Percentiles rank a stretch among this genome's conserved stretches.
Evolutionary conservation across 2,888 invertebrate genomes (phyloP).

Genomic region (Thecocarcelia acutangulata): DNA sequence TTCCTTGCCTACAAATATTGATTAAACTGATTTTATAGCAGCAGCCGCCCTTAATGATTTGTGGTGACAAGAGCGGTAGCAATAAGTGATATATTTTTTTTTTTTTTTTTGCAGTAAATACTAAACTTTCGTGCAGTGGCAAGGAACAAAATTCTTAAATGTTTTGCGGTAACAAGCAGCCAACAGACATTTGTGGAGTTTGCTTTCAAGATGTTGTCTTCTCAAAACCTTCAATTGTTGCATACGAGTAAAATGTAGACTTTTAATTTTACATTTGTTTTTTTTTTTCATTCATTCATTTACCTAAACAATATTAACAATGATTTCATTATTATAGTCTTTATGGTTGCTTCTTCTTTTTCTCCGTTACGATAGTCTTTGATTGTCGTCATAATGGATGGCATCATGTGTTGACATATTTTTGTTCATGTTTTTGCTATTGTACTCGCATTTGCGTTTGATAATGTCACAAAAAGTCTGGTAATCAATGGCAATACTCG

Average conservation of each 20-base stretch:
- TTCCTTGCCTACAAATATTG: constrained; percentile 34
- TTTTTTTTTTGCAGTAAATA: constrained; percentile 32
- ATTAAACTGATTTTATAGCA: constrained; percentile 64
- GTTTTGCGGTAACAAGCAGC: constrained; percentile 58
- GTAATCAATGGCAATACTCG: constrained; percentile 35
- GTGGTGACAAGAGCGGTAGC: constrained; percentile 64
- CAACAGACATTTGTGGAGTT: constrained; percentile 16
- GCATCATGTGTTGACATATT: constrained; percentile 63
- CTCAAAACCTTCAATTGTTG: constrained; percentile 5
- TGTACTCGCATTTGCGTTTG: constrained; percentile 29
- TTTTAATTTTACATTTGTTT: constrained; percentile 49
- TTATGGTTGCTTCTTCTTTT: background rate
- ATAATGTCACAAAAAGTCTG: constrained; percentile 36
- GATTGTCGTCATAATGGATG: constrained; percentile 29
- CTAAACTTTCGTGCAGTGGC: constrained; percentile 36
- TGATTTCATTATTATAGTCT: constrained; percentile 35
- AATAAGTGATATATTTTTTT: constrained; percentile 27
- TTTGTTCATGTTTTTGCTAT: constrained; percentile 23
- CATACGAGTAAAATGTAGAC: constrained; percentile 24
- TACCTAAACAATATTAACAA: constrained; percentile 11
- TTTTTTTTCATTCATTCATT: constrained; percentile 10
- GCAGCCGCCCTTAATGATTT: constrained; percentile 65
- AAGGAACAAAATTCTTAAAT: constrained; percentile 40
- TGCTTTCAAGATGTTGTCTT: constrained; percentile 5
- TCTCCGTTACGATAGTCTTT: constrained; percentile 10